A percentile compares a stretch with the other conserved stretches of the same genome.
phyloP scores from a whole-genome alignment of 2,113 vertebrate genomes.

The Alligator sinensis region DNA sequence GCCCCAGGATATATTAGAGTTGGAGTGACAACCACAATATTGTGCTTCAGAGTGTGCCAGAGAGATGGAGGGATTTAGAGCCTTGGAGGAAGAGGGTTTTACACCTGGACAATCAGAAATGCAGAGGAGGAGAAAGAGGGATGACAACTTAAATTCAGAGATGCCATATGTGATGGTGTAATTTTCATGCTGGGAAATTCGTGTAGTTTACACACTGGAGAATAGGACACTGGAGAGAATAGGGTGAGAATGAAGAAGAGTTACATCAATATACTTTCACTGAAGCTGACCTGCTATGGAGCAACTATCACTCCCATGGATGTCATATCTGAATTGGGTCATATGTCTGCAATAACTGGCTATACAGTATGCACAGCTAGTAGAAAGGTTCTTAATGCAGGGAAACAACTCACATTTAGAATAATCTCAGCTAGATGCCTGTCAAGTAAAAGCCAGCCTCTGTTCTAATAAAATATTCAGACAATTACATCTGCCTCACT shows the following conservation, averaged over 20 bases:
- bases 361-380: neutral
- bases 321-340: neutral
- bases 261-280: no score
- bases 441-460: neutral
- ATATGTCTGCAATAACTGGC: conserved; percentile 20
- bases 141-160: neutral
- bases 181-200: neutral
- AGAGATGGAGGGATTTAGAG: neutral
- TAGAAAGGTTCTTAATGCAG: conserved; percentile 8
- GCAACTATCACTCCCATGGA: conserved; percentile 1
- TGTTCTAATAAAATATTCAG: conserved; percentile 52
- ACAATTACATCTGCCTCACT: conserved; percentile 4
- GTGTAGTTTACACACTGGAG: neutral
- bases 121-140: neutral
- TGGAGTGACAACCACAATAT: neutral
- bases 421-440: conserved; percentile 21
- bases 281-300: neutral
- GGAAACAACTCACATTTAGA: conserved; percentile 35
- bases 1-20: neutral
- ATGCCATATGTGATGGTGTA: neutral
- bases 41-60: neutral
- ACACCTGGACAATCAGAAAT: neutral
- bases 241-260: no score
- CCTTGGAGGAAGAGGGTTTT: neutral
- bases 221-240: neutral